Conservation (phyloP, 2,888 invertebrate genomes). For the Prionchulus punctatus region DNA sequence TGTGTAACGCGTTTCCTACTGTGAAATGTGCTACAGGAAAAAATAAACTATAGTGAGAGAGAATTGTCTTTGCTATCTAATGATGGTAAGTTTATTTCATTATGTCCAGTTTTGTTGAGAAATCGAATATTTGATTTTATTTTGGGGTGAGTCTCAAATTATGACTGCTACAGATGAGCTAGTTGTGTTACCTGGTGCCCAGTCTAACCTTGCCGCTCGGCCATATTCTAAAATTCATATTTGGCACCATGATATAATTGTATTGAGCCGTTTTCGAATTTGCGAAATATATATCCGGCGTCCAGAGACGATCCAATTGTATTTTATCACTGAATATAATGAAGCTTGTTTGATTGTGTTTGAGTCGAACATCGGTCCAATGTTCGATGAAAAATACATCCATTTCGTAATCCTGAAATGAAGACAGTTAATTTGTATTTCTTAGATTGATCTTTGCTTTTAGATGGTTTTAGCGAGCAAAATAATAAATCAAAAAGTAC, state of each 20-base stretch:
- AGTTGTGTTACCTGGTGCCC: slow-evolving; percentile 1
- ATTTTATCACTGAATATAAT: background rate
- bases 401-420: slow-evolving; percentile 6
- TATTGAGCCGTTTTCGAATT: background rate
- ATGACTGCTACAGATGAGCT: no score
- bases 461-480: background rate
- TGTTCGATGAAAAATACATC: slow-evolving; percentile 6
- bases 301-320: slow-evolving; percentile 13
- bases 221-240: background rate
- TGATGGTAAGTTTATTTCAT: no score
- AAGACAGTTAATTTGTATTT: no score
- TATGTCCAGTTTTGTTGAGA: no score
- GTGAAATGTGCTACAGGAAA: no score
- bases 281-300: slow-evolving; percentile 1
- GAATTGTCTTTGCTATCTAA: no score
- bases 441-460: no score
- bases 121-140: no score
- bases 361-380: slow-evolving; percentile 2
- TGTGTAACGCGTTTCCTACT: no score
- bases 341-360: background rate
- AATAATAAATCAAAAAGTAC: background rate
- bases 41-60: no score
- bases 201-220: background rate
- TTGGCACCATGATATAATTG: slow-evolving; percentile 8
- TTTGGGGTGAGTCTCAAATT: no score